phyloP scores from a whole-genome alignment of 2,113 vertebrate species.

The Nycticorax nycticorax region DNA sequence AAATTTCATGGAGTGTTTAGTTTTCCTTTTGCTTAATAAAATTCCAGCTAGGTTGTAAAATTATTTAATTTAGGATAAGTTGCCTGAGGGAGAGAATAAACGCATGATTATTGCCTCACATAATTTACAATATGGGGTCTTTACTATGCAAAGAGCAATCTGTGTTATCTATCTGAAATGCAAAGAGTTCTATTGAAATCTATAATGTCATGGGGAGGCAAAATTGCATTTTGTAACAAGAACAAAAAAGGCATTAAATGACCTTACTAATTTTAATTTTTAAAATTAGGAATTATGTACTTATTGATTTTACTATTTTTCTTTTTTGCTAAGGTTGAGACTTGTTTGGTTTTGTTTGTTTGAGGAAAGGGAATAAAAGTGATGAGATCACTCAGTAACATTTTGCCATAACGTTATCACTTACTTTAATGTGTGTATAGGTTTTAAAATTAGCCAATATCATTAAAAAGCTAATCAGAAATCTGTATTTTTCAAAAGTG shows the following conservation, averaged over 20 bases:
- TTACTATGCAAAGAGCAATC: not conserved
- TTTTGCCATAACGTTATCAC: not conserved
- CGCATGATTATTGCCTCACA: not conserved
- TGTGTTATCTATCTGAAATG: not conserved
- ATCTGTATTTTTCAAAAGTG: not conserved
- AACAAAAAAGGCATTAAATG: not conserved
- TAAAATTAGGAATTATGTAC: not conserved
- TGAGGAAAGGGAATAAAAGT: not conserved
- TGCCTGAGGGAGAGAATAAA: not conserved
- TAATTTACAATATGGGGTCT: not conserved
- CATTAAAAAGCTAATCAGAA: not conserved
- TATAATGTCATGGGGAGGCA: not conserved
- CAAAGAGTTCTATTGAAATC: not conserved
- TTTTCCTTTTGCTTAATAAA: not conserved
- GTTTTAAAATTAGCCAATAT: not conserved
- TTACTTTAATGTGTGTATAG: not conserved
- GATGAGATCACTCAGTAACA: not conserved
- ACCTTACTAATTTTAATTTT: not conserved
- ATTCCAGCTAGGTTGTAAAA: not conserved
- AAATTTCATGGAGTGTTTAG: not conserved
- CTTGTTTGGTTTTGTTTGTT: not conserved
- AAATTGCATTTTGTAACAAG: not conserved
- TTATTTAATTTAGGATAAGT: not conserved
- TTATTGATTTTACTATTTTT: not conserved
- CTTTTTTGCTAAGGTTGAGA: not conserved